Conservation (phyloP, 2,113 vertebrate species). For the Oryzias curvinotus region DNA sequence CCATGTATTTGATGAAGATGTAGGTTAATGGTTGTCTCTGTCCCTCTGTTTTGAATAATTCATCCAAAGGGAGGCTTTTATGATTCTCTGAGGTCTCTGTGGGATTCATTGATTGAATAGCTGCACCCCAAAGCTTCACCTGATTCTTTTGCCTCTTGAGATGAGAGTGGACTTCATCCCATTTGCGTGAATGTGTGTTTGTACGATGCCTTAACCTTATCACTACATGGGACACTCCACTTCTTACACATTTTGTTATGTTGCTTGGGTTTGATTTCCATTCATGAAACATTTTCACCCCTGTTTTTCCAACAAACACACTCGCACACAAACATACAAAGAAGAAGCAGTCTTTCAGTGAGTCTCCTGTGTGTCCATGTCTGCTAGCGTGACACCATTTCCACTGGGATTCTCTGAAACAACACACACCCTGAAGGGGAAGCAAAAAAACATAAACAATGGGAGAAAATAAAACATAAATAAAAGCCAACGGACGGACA, state of each 20-base stretch:
- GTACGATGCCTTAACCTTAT: conserved; percentile 1
- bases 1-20: conserved; percentile 51
- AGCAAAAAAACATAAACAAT: conserved; percentile 82
- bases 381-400: conserved; percentile 75
- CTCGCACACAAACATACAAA: neutral
- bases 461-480: conserved; percentile 67
- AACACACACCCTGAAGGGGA: conserved; percentile 97
- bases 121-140: conserved; percentile 26
- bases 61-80: conserved; percentile 65
- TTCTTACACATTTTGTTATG: conserved; percentile 23
- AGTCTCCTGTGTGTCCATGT: conserved; percentile 59
- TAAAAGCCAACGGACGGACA: conserved; percentile 52
- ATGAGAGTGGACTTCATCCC: conserved; percentile 10
- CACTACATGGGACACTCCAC: conserved; percentile 2
- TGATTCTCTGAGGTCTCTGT: conserved; percentile 46
- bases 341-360: conserved; percentile 12
- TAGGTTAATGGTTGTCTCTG: conserved; percentile 68
- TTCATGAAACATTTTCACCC: conserved; percentile 24
- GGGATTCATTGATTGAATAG: conserved; percentile 54
- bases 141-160: conserved; percentile 37
- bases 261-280: conserved; percentile 2
- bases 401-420: conserved; percentile 95
- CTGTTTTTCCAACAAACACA: neutral
- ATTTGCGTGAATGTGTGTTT: conserved; percentile 1
- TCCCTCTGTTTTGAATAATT: conserved; percentile 71